Base-by-base conservation (phyloP, 2,888 invertebrate species). In the Dasysyrphus tricinctus region DNA sequence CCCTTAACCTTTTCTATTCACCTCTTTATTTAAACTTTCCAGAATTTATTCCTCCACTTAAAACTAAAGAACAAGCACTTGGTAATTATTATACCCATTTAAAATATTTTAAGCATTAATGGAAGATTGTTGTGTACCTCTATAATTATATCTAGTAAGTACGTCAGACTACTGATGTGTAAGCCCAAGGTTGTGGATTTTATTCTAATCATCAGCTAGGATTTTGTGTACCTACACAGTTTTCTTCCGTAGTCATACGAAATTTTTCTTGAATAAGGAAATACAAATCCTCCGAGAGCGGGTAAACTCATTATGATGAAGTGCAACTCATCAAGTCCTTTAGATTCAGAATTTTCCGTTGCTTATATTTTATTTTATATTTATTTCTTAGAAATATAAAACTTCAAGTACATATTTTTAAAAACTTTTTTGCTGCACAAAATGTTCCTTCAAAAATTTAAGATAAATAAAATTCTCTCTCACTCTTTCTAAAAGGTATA, bases 301-400 rank as follows among this genome's bases (percentile, higher is more conserved):
- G 29, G 14, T 3, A 24, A 4, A 2, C 11, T 32, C 51, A 32
- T 14, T n/a, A 54, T 54, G 29, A 54, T 29, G 1, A 29, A 54
- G 29, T 54, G n/a, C 29, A 54, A 54, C 54, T 54, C 29, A 54
- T 54, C 29, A 51, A 54, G 29, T 19, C 12, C 12, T 54, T 54
- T 7, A 2, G 51, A 14, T 3, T 7, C 54, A 14, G 14, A 54
- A 7, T 29, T 51, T 12, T 12, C 5, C 4, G 12, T 24, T 44
- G 44, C 0, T 11, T 19, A 24, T 5, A 14, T 24, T 54, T 24
- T 24, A 24, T 24, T 24, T 24, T 2, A 2, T 24, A 2, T 24
- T 24, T 24, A 2, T 8, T 54, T 14, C 14, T 32, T 29, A 54
- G 24, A 12, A 29, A 51, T 29, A 29, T 7, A 14, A 3, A 29